Evolutionary conservation across 2,888 invertebrate species (phyloP), one percentile per base, ranked within the genome.

Genomic region (Luffia ferchaultella): DNA sequence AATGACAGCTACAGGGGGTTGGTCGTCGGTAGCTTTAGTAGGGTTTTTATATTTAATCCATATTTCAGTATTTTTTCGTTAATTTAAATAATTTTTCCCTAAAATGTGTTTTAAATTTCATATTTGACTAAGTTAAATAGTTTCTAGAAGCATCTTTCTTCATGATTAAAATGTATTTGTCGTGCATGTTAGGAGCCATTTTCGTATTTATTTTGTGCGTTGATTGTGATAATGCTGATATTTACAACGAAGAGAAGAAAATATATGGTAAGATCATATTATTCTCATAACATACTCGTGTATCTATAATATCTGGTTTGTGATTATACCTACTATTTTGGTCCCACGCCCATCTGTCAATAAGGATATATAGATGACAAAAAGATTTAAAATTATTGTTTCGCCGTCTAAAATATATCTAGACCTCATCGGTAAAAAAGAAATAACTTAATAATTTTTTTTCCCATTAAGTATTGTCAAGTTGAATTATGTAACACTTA

Each of bases 141-240:
- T 3, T 30, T 12, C 30, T 30, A 3, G 12, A 7, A 7, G 3
- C 12, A 30, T 30, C 30, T 12, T 7, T 30, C 12, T 30, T 30
- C 5, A 12, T 30, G 3, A 7, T 64, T 64, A 82, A 73, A 72
- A 84, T 84, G 84, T 77, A 76, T 79, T 68, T 76, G 75, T 73
- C 67, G 61, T 76, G 68, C 72, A 73, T 73, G 64, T 58, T 82
- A 76, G 84, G 77, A 78, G 84, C 84, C 84, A 84, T 84, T 83
- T 84, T 84, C 78, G 71, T 80, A 76, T 83, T 79, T 79, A 82
- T 83, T 78, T 82, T 82, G 74, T 77, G 79, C 72, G 82, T 79
- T 77, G 76, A 82, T 78, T 82, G 83, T 80, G 82, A 79, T 76
- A 80, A 72, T 77, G 73, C 70, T 67, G 75, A 64, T 63, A 76